Evolutionary conservation across 2,113 vertebrate genomes (phyloP), one percentile per base, ranked within the genome.

Genomic region (Paradisaea rubra): DNA sequence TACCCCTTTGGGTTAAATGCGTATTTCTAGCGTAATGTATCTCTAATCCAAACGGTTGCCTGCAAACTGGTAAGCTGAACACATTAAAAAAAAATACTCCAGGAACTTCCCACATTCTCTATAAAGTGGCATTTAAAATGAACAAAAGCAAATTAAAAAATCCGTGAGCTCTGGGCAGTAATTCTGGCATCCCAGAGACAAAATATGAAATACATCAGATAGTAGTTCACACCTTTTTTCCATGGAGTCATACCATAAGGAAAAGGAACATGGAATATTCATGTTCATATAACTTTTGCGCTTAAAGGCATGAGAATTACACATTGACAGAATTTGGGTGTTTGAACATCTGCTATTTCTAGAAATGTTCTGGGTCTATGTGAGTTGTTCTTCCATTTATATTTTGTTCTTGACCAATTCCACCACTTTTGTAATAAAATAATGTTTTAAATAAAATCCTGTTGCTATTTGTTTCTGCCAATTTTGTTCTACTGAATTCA

Each of bases 401-500:
- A 76, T 95, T 94, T 95, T 94, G 82, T 88, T 93, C 61, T 74
- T 90, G 57, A 91, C 44, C 86, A 88, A 52, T 90, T 95, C 93
- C 88, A 97, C 50, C 78, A 74, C 50, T 80, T 95, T 80, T 87
- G 78, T 1, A 87, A 91, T 87, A 76, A 96, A 96, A 95, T 71
- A 78, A 81, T 24, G 53, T 94, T 76, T 96, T 94, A 69, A 94
- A 93, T 74, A 91, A 95, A 91, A 94, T 86, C 91, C 86, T 92
- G 89, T 92, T 96, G 81, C 52, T 65, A 80, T 94, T 96, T 94
- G 63, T 90, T 95, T 88, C 74, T 95, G 89, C 52, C 71, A 95
- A 81, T 95, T 97, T 94, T 87, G 30, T 93, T 96, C 87, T 88
- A 94, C 69, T 93, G 94, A 94, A 97, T 96, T 92, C 77, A 90